Conservation (phyloP, 2,888 invertebrate genomes). For the Plagodis dolabraria region DNA sequence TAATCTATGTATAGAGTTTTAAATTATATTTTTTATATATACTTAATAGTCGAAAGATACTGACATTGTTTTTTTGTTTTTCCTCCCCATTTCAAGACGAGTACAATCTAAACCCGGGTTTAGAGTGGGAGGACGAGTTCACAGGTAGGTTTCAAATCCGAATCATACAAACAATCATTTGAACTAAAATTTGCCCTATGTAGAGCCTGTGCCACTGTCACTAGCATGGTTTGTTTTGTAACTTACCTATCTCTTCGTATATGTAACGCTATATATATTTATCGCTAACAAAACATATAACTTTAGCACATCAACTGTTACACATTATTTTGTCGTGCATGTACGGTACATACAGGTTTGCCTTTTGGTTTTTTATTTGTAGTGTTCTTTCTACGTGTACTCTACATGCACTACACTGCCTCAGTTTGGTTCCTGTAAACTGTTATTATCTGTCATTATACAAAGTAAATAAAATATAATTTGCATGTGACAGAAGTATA, state of each 20-base stretch:
- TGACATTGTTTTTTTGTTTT: slow-evolving; percentile 84
- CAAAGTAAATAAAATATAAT: slow-evolving; percentile 29
- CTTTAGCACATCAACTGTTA: slow-evolving; percentile 37
- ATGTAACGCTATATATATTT: slow-evolving; percentile 43
- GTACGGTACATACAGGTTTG: slow-evolving; percentile 19
- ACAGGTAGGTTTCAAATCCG: slow-evolving; percentile 95
- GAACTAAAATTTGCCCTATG: slow-evolving; percentile 74
- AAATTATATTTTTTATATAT: slow-evolving; percentile 51
- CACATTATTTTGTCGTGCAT: slow-evolving; percentile 32
- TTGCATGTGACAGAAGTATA: slow-evolving; percentile 75
- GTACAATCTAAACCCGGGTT: slow-evolving; percentile 99
- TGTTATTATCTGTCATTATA: slow-evolving; percentile 14
- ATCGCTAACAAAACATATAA: slow-evolving; percentile 38
- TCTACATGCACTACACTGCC: slow-evolving; percentile 26
- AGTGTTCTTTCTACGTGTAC: slow-evolving; percentile 5
- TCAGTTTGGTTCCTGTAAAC: slow-evolving; percentile 22
- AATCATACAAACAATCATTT: slow-evolving; percentile 75
- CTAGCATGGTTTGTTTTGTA: slow-evolving; percentile 77
- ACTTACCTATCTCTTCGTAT: slow-evolving; percentile 51
- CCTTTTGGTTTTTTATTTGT: slow-evolving; percentile 12
- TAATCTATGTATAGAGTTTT: slow-evolving; percentile 75
- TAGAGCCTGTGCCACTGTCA: slow-evolving; percentile 81
- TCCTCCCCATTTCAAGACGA: slow-evolving; percentile 95
- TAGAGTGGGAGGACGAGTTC: slow-evolving; percentile 99
- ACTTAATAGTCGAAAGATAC: slow-evolving; percentile 80